These are phyloP conservation scores for Austrofundulus limnaeus DNA, from an alignment of 2,113 vertebrate genomes.

Conservation along the genomic window DNA sequence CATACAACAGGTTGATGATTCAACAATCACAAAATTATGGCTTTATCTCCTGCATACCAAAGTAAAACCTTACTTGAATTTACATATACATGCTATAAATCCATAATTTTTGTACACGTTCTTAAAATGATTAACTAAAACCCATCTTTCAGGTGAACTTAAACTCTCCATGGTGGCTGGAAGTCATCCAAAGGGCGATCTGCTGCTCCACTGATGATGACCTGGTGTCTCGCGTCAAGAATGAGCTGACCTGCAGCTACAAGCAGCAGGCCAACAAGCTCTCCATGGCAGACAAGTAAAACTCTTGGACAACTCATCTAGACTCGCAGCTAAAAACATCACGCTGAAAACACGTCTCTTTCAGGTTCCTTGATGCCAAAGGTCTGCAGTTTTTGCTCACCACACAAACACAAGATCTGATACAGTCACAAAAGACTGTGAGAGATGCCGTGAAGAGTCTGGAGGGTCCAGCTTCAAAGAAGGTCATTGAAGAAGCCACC, in stretches of 20 bases:
- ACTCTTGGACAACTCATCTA: not conserved
- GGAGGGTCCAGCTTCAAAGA: constrained; percentile 88
- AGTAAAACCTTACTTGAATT: too few relatives aligned
- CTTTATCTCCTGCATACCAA: too few relatives aligned
- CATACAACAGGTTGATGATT: too few relatives aligned
- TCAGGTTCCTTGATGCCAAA: constrained; percentile 89
- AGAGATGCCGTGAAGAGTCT: constrained; percentile 91
- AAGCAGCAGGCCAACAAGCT: constrained; percentile 89
- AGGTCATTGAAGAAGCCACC: constrained; percentile 91
- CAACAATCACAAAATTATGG: too few relatives aligned
- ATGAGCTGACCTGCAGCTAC: constrained; percentile 91
- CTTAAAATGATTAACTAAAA: not conserved
- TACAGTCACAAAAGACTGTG: constrained; percentile 90
- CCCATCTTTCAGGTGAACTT: constrained; percentile 69
- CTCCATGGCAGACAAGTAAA: constrained; percentile 96
- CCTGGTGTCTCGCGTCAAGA: constrained; percentile 89
- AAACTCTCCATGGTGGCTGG: constrained; percentile 94
- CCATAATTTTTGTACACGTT: not conserved
- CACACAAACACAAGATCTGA: constrained; percentile 89
- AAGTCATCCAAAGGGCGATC: constrained; percentile 87
- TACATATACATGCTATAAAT: too few relatives aligned
- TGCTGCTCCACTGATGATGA: constrained; percentile 89
- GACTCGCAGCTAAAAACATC: not conserved
- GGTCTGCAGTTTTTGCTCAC: constrained; percentile 92
- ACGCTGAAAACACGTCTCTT: not conserved